Evolutionary conservation across 2,888 invertebrate genomes (phyloP).

Genomic region (Pammene fasciana): DNA sequence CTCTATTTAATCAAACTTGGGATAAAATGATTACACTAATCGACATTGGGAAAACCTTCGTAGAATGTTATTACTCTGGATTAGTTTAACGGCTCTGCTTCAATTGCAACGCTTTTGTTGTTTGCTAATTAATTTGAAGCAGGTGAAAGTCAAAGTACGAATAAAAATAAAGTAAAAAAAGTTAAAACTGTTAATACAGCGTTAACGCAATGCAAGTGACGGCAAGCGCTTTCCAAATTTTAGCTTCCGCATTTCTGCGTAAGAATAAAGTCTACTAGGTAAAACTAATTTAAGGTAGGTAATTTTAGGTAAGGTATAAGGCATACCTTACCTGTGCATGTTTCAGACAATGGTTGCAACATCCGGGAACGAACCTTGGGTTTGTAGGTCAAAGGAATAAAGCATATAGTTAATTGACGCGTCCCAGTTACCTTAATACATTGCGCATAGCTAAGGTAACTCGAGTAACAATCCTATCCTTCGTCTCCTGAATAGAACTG

Average conservation of each 20-base stretch:
- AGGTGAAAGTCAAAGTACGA: neutral
- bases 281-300: too few species aligned
- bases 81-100: neutral
- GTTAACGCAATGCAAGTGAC: neutral
- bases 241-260: neutral
- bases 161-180: slow-evolving; percentile 7
- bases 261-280: too few species aligned
- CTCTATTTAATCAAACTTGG: slow-evolving; percentile 34
- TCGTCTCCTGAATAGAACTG: neutral
- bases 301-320: too few species aligned
- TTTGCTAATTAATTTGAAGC: neutral
- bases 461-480: neutral
- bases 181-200: neutral
- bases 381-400: slow-evolving; percentile 35
- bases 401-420: slow-evolving; percentile 25
- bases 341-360: slow-evolving; percentile 10
- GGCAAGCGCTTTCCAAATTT: neutral
- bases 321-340: neutral
- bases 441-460: slow-evolving; percentile 3
- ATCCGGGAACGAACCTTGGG: slow-evolving; percentile 13
- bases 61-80: slow-evolving; percentile 15
- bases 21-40: slow-evolving; percentile 28
- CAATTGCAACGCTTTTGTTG: neutral
- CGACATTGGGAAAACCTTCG: slow-evolving; percentile 13
- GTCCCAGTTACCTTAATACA: slow-evolving; percentile 16